Conservation (phyloP, 2,113 vertebrate species). For the Pseudorasbora parva region DNA sequence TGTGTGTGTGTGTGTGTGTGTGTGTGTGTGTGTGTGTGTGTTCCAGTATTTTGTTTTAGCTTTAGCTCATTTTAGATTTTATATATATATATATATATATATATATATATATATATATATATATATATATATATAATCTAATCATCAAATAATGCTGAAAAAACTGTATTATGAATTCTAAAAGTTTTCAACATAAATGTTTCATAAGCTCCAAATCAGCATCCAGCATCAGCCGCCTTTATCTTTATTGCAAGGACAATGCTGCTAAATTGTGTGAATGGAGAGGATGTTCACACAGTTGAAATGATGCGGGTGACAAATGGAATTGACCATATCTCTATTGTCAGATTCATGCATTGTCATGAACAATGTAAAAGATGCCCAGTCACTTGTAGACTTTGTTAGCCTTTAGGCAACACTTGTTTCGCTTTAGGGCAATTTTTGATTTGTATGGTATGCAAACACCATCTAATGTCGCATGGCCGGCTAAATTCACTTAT, state of each 20-base stretch:
- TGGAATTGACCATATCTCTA: slow-evolving; percentile 1
- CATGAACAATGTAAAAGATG: neutral
- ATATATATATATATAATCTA: too few relatives aligned
- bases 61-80: neutral
- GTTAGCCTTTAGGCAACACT: neutral
- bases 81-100: too few relatives aligned
- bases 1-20: too few relatives aligned
- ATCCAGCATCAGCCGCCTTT: neutral
- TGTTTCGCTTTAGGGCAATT: neutral
- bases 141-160: neutral
- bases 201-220: neutral
- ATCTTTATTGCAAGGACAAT: neutral
- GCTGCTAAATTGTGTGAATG: neutral
- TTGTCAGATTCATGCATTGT: neutral
- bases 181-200: neutral
- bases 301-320: neutral
- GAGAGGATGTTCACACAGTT: neutral
- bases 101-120: too few relatives aligned
- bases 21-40: too few relatives aligned
- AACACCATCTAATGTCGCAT: neutral
- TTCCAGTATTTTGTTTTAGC: neutral
- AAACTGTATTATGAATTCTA: neutral
- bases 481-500: neutral
- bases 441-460: neutral
- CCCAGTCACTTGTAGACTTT: neutral